Evolutionary conservation across 2,888 invertebrate species (phyloP), one percentile per base, ranked within the genome.

Genomic region (Crematogaster levior): DNA sequence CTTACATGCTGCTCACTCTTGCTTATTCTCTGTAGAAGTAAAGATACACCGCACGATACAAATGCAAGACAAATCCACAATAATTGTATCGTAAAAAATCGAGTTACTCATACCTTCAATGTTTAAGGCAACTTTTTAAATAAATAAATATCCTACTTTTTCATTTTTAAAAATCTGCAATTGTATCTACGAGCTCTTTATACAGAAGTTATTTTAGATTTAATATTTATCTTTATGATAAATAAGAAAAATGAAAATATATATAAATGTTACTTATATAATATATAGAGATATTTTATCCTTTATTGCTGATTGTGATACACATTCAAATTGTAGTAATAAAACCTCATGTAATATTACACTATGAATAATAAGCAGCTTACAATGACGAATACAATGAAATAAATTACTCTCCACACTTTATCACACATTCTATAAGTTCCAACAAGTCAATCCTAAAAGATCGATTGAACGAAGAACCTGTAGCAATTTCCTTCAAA

Each of bases 401-500:
- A 15, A 53, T 27, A 77, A 40, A 66, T 6, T 18, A 12, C 18
- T 30, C 21, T n/a, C 4, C 30, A 12, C 61, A 34, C 6, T 48
- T 56, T 56, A 43, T 30, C 10, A 15, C 10, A 15, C 51, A n/a
- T 65, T 43, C 65, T 21, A 21, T n/a, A 66, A 21, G 18, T 65
- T 53, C 75, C 65, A 51, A 77, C 40, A n/a, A 53, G 30, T 61
- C 63, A 27, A 4, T 53, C 12, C 12, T 24, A n/a, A 40, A 40
- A 43, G 53, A 40, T 18, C 30, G 63, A 63, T 18, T n/a, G 37
- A 68, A 30, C 12, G 58, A 58, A 48, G 46, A 43, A 27, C 48
- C 40, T 63, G 34, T 37, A 27, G 43, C 65, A 81, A 63, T 80
- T 72, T 72, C 72, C 81, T 81, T 81, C 72, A 46, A 30, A 68